These are phyloP conservation scores for Macrotus californicus DNA, from an alignment of 2,113 vertebrate genomes.

Conservation along the genomic window DNA sequence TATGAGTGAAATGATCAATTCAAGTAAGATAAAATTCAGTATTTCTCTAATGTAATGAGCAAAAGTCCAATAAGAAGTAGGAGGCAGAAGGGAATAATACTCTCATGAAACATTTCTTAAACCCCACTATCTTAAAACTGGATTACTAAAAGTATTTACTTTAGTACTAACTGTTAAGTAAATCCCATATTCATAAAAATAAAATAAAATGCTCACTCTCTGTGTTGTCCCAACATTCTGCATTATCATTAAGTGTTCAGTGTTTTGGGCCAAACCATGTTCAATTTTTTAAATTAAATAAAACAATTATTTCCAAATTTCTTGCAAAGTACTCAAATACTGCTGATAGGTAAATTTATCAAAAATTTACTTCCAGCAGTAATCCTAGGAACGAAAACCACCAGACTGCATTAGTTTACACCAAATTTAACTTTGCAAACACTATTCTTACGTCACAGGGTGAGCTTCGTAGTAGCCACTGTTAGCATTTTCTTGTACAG, in stretches of 20 bases:
- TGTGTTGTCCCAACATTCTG: background rate
- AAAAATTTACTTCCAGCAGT: slow-evolving; percentile 14
- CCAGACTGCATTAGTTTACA: background rate
- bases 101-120: background rate
- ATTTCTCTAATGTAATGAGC: background rate
- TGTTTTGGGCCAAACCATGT: background rate
- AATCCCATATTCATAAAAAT: background rate
- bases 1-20: background rate
- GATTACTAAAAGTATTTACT: background rate
- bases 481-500: slow-evolving; percentile 90
- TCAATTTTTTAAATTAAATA: background rate
- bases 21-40: background rate
- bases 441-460: slow-evolving; percentile 86
- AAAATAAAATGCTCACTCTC: background rate
- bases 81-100: background rate
- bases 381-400: slow-evolving; percentile 21
- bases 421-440: background rate
- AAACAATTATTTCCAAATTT: background rate
- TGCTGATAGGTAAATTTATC: background rate
- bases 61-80: background rate
- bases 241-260: background rate
- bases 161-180: background rate
- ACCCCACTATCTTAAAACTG: background rate
- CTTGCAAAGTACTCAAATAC: background rate
- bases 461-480: slow-evolving; percentile 91